phyloP scores from a whole-genome alignment of 2,113 vertebrate genomes.

The Thermophis baileyi region DNA sequence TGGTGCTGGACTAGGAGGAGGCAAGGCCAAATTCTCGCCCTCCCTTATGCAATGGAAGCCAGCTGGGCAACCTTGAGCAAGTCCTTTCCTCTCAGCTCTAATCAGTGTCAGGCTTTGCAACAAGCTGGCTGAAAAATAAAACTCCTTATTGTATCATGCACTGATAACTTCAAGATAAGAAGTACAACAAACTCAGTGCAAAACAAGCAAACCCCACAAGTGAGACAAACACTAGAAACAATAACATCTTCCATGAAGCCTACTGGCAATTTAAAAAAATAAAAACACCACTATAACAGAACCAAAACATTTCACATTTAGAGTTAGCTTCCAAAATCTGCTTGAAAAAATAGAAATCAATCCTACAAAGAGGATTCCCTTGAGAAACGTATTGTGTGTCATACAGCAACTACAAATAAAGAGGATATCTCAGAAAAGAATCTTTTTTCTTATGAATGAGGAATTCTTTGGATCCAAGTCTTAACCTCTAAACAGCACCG shows the following conservation, averaged over 20 bases:
- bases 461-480: background rate
- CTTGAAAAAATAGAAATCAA: background rate
- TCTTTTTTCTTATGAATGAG: background rate
- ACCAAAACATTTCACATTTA: background rate
- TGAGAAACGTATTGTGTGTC: background rate
- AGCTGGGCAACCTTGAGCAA: background rate
- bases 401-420: no score
- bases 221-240: background rate
- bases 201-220: background rate
- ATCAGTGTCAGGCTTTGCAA: background rate
- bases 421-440: background rate
- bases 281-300: background rate
- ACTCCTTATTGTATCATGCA: background rate
- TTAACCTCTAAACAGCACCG: background rate
- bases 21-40: background rate
- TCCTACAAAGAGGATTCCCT: background rate
- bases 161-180: background rate
- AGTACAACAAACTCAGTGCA: background rate
- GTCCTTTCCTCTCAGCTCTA: background rate
- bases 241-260: background rate
- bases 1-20: background rate
- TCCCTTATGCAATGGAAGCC: background rate
- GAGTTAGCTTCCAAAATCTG: background rate
- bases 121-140: background rate
- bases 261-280: background rate